phyloP scores from a whole-genome alignment of 92 coral and sea anemone species.

The Blastomussa wellsi region DNA sequence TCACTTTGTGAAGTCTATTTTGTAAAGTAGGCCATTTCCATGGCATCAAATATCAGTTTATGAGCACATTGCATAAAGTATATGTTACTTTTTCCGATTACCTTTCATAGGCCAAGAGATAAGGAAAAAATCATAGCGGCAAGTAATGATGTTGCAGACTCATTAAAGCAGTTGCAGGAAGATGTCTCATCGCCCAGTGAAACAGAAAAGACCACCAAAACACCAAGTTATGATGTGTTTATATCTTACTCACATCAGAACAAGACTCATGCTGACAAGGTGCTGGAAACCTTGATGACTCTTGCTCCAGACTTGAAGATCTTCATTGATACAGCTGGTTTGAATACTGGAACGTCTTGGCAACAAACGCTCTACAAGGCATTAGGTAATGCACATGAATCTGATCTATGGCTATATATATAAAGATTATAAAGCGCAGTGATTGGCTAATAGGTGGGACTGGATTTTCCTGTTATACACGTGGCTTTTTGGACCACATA shows the following conservation, averaged over 20 bases:
- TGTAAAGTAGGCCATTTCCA: too few species aligned
- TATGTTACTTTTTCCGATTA: not conserved
- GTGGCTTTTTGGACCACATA: not conserved
- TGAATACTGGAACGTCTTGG: conserved; percentile 90
- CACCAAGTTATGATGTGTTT: conserved; percentile 76
- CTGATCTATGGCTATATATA: too few species aligned
- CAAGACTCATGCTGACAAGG: conserved; percentile 61
- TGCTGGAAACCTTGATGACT: conserved; percentile 58
- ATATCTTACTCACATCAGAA: conserved; percentile 87
- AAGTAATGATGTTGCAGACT: conserved; percentile 34
- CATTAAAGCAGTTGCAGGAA: conserved; percentile 4
- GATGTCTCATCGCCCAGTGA: not conserved
- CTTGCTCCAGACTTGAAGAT: conserved; percentile 70
- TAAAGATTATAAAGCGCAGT: too few species aligned
- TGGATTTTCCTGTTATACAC: not conserved
- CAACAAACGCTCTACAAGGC: conserved; percentile 88
- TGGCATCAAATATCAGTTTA: too few species aligned
- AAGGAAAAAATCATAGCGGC: conserved; percentile 68
- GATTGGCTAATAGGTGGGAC: too few species aligned
- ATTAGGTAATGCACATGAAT: conserved; percentile 53
- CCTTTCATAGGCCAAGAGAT: conserved; percentile 42
- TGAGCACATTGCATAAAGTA: not conserved
- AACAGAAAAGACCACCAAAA: not conserved
- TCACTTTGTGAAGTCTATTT: too few species aligned
- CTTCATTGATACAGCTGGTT: conserved; percentile 86